Conservation (phyloP, 2,888 invertebrate species). For the Archips xylosteana region DNA sequence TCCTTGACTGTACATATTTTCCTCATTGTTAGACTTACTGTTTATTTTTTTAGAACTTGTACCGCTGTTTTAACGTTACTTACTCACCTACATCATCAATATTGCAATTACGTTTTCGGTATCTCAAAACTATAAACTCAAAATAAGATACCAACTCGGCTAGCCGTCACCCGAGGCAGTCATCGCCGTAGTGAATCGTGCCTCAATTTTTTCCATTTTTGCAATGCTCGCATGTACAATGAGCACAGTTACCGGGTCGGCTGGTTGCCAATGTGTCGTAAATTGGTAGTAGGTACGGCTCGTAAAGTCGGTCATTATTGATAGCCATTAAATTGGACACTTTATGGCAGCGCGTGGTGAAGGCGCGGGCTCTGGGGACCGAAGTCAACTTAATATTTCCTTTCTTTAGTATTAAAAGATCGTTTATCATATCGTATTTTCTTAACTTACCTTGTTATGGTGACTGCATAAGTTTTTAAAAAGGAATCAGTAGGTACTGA, state of each 20-base stretch:
- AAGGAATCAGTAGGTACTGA: no score
- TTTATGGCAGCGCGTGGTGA: constrained; percentile 70
- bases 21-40: no score
- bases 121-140: no score
- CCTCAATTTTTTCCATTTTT: neutral
- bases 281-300: constrained; percentile 72
- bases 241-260: constrained; percentile 62
- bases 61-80: neutral
- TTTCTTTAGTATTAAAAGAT: constrained; percentile 8
- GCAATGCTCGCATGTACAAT: constrained; percentile 47
- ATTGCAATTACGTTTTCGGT: no score
- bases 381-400: constrained; percentile 15
- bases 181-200: neutral
- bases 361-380: constrained; percentile 40
- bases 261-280: constrained; percentile 79
- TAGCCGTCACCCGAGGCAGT: neutral
- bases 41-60: neutral
- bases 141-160: no score
- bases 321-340: constrained; percentile 75
- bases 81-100: neutral
- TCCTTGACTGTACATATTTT: no score
- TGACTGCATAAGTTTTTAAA: no score
- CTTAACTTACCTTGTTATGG: neutral
- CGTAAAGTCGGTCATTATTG: constrained; percentile 80
- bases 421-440: neutral